Evolutionary conservation across 2,797 vertebrate genomes (phyloP), one percentile per base, ranked within the genome.

Genomic region (Periparus ater): DNA sequence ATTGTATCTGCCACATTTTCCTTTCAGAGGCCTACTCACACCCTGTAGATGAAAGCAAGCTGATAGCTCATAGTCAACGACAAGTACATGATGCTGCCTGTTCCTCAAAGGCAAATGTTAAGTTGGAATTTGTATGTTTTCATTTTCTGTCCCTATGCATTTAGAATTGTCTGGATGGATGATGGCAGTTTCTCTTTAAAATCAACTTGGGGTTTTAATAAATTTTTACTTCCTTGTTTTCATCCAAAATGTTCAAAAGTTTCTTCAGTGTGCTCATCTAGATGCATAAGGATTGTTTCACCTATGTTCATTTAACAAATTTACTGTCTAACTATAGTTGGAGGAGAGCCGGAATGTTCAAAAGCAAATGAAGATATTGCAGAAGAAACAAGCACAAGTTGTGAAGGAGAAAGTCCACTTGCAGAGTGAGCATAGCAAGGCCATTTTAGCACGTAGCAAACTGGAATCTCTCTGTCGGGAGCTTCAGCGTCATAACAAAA

Each of bases 401-500:
- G 98, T 99, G 75, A 99, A 99, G 95, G 99, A 99, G 97, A 99
- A 99, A 96, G 97, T 99, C 88, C 99, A 99, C 82, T 97, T 99
- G 71, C 99, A 99, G 97, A 99, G 99, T 44, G 99, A 99, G 87
- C 99, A 99, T 96, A 99, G 99, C 98, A 99, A 99, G 95, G 99
- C 99, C 89, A 99, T 99, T 96, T 97, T 99, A 96, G 99, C 99
- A 42, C 99, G 99, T 75, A 99, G 99, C 98, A 99, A 99, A 97
- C 98, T 99, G 95, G 99, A 99, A 97, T 99, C 99, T 82, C 98
- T 99, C 32, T 99, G 99, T 92, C 97, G 99, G 84, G 99, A 99
- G 97, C 98, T 99, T 94, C 99, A 99, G 96, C 98, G 99, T 55
- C 99, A 99, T 97, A 99, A 99, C 97, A 99, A 99, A 97, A 99